Evolutionary conservation across 2,888 invertebrate species (phyloP), one percentile per base, ranked within the genome.

Genomic region (Caenorhabditis sp.): DNA sequence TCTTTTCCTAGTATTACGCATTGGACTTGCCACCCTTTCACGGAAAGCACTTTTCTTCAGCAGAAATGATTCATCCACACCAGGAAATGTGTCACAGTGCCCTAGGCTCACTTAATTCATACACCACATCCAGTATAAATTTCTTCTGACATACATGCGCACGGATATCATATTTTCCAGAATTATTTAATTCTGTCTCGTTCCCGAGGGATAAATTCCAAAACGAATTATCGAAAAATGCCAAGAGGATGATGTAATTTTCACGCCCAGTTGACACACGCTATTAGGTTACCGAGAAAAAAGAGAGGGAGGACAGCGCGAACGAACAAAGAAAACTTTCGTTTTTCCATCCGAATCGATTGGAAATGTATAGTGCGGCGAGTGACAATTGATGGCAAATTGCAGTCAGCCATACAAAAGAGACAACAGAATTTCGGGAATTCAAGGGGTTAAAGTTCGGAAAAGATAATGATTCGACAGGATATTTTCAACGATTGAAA

Each of bases 21-120:
- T 18, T 56, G 40, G 51, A 55, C 64, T 64, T 78, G 62, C 44
- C 79, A 53, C 60, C 71, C 69, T 79, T 71, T 78, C 70, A 78
- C 60, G 40, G 67, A 64, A 70, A 78, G 78, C 64, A 70, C 78
- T 69, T 78, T 69, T 64, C 69, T 58, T 76, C 60, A 58, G 37
- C 67, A 60, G 50, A 67, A 76, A 67, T 67, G 67, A 67, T 76
- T 76, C 76, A 76, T 76, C 61, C 40, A 15, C 47, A 24, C 6
- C 20, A 35, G 20, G 20, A 56, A 11, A 55, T 11, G 20, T 32
- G 47, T 20, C 18, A n/a, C 35, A 11, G 9, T 20, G 35, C 20
- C 20, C 47, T n/a, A 47, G 18, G 40, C 40, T 40, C 40, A 40
- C 40, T 40, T 40, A 40, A 40, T 40, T 40, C 40, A 40, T 11